A percentile compares a stretch with the other conserved stretches of the same genome.
Conservation (phyloP, 2,888 invertebrate genomes). For the Eristalinus aeneus region DNA sequence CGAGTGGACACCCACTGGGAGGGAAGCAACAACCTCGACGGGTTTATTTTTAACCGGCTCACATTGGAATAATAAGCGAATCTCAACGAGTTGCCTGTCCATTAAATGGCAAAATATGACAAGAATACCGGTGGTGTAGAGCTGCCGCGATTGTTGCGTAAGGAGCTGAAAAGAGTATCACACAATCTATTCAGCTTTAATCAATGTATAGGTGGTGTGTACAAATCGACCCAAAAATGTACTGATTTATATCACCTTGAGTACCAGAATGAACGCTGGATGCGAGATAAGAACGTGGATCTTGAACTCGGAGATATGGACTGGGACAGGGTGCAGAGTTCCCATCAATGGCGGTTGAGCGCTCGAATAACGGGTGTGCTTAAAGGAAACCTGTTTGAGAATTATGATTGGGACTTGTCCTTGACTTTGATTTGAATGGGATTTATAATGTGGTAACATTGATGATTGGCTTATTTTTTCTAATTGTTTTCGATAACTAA, state of each 20-base stretch:
- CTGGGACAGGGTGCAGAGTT: not conserved
- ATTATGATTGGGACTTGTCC: too few relatives aligned
- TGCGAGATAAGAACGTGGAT: not conserved
- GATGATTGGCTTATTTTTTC: too few relatives aligned
- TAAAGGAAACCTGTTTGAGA: too few relatives aligned
- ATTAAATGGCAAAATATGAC: conserved; percentile 12
- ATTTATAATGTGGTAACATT: not conserved
- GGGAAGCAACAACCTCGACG: not conserved
- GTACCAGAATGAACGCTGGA: not conserved
- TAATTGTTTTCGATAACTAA: too few relatives aligned
- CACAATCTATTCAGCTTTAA: not conserved
- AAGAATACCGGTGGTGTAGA: not conserved
- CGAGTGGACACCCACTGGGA: too few relatives aligned
- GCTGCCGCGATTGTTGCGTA: conserved; percentile 19
- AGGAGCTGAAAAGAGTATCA: not conserved
- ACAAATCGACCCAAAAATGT: conserved; percentile 5
- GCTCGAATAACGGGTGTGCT: not conserved
- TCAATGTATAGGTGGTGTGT: conserved; percentile 1
- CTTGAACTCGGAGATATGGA: not conserved
- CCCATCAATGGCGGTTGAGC: not conserved
- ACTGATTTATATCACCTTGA: not conserved
- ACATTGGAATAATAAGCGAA: not conserved
- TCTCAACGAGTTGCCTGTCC: not conserved
- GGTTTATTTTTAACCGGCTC: conserved; percentile 28
- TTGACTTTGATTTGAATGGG: not conserved